A percentile compares a stretch with the other conserved stretches of the same genome.
phyloP scores from a whole-genome alignment of 2,797 vertebrate species.

The Phalloptychus januarius region DNA sequence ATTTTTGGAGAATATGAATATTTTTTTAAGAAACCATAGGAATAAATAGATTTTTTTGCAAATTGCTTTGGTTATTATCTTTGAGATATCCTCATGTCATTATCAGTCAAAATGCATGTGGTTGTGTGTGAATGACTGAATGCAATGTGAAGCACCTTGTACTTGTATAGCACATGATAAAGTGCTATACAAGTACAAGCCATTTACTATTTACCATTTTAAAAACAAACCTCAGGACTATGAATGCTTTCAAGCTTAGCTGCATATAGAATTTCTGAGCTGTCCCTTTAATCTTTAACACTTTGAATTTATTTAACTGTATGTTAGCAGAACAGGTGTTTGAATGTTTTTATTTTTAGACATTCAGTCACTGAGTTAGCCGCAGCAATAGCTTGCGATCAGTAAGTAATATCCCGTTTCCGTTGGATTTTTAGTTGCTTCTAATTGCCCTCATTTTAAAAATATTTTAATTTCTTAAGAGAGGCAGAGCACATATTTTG shows the following conservation, averaged over 20 bases:
- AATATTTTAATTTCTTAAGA: neutral
- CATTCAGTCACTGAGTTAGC: neutral
- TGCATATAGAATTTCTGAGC: neutral
- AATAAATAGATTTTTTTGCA: too few species aligned
- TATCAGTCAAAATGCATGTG: too few species aligned
- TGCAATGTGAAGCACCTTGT: too few species aligned
- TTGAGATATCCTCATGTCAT: too few species aligned
- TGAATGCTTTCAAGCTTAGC: neutral
- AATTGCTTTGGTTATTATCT: too few species aligned
- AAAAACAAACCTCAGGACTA: neutral
- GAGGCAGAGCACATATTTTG: neutral
- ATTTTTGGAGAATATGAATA: too few species aligned
- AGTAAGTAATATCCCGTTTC: neutral
- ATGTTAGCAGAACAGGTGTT: neutral
- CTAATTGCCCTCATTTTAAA: neutral
- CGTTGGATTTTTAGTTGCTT: neutral
- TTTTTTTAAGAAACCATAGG: too few species aligned
- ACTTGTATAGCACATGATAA: too few species aligned
- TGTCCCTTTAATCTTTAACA: neutral
- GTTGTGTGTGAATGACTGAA: too few species aligned
- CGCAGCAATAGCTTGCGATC: neutral
- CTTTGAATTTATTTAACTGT: neutral
- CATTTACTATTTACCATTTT: too few species aligned
- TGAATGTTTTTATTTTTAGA: slow-evolving; percentile 1
- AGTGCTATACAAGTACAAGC: too few species aligned